Evolutionary conservation across 2,113 vertebrate genomes (phyloP), one percentile per base, ranked within the genome.

Genomic region (Fregata magnificens): DNA sequence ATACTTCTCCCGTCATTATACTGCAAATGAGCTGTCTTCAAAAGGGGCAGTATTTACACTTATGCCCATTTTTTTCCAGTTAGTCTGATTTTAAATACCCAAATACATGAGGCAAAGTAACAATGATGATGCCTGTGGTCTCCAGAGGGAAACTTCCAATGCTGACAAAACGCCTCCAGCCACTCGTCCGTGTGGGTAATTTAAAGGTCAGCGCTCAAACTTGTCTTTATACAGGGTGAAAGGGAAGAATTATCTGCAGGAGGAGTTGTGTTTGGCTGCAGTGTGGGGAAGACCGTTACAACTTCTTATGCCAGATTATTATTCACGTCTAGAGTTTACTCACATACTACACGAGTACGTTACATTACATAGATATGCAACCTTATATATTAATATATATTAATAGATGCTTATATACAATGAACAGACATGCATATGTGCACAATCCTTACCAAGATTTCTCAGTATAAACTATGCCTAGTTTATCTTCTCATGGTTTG

Each of bases 191-290:
- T 79, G 61, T 29, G 45, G 66, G 70, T 72, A 95, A 69, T 84
- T 82, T 53, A 87, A 84, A 94, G 66, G 66, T 93, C 93, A 96
- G 40, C 22, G 82, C 74, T 93, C 84, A 90, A 91, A 85, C 17
- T 58, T 65, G 36, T 31, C 79, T 42, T 93, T 53, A 67, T 22
- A 58, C 6, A 70, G 66, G 12, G 25, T 34, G 38, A 95, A 91
- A 95, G 62, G 44, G 45, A 87, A 94, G 61, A 91, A 87, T 53
- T 80, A 72, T 31, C 56, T 85, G 47, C 38, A 82, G 65, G 31
- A 74, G n/a, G 28, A 84, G 49, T 44, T 72, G 36, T n/a, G 36
- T 59, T 52, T 1, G 0, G 42, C 56, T 91, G 44, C 58, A 40
- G 19, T 16, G 26, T 25, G 26, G 34, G 59, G n/a, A 63, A 88